Conservation (phyloP, 2,797 vertebrate species). For the Sebastes paucispinis region DNA sequence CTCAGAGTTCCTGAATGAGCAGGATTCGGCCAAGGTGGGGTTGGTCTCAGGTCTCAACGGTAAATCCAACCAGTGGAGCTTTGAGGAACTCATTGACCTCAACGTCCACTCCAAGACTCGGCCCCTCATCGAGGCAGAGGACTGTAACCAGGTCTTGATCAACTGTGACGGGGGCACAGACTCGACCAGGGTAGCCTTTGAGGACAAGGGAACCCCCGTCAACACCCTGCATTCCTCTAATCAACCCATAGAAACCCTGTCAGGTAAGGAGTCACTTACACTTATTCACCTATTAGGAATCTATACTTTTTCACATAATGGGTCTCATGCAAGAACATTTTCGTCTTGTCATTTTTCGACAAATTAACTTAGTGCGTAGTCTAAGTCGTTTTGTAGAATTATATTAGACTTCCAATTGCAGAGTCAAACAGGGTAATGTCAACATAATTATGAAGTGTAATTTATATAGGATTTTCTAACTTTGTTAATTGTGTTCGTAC, state of each 20-base stretch:
- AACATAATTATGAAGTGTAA: no score
- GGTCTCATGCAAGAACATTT: not conserved
- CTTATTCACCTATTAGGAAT: fast-evolving
- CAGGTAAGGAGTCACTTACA: constrained; percentile 78
- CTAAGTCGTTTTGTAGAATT: not conserved
- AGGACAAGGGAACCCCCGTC: constrained; percentile 82
- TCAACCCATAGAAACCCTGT: constrained; percentile 86
- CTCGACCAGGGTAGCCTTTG: constrained; percentile 82
- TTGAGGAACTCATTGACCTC: constrained; percentile 86
- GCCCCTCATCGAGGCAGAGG: constrained; percentile 76
- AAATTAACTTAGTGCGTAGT: no score
- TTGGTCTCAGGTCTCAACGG: constrained; percentile 81
- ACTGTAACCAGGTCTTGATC: constrained; percentile 81
- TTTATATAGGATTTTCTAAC: no score
- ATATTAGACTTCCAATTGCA: not conserved
- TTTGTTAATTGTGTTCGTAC: not conserved
- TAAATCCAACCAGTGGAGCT: constrained; percentile 85
- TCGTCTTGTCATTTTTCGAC: not conserved
- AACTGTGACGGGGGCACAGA: constrained; percentile 78
- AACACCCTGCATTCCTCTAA: constrained; percentile 82
- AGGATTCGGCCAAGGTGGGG: constrained; percentile 74
- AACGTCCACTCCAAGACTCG: constrained; percentile 81
- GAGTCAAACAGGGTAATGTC: no score
- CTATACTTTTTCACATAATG: fast-evolving
- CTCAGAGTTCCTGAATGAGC: constrained; percentile 79